These are phyloP conservation scores for Bufo gargarizans DNA, from an alignment of 2,113 vertebrate species.

Conservation along the genomic window DNA sequence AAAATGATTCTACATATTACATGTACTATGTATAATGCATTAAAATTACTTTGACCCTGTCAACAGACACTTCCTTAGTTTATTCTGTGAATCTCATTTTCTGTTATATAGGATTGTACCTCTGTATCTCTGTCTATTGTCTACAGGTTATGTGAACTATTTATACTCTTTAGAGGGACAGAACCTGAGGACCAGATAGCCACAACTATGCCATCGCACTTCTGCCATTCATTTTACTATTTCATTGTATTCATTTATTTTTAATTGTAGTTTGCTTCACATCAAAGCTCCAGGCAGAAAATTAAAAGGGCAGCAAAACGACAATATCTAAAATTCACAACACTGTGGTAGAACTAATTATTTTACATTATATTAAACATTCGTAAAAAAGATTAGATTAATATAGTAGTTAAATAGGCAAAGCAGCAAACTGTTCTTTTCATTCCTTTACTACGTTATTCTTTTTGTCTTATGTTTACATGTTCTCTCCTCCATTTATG, in stretches of 20 bases:
- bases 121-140: not conserved
- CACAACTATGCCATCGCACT: not conserved
- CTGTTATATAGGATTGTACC: not conserved
- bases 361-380: not conserved
- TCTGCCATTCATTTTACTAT: not conserved
- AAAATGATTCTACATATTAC: no score
- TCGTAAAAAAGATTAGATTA: not conserved
- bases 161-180: not conserved
- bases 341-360: not conserved
- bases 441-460: not conserved
- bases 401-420: not conserved
- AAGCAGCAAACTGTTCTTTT: not conserved
- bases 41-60: not conserved
- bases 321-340: not conserved
- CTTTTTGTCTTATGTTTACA: not conserved
- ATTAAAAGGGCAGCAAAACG: not conserved
- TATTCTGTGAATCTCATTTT: not conserved
- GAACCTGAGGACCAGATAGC: not conserved
- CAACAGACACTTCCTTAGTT: not conserved
- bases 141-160: not conserved
- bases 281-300: not conserved
- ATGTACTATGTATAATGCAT: no score
- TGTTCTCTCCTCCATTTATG: not conserved
- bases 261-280: not conserved
- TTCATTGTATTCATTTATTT: not conserved